Evolutionary conservation across 2,888 invertebrate genomes (phyloP), one percentile per base, ranked within the genome.

Genomic region (Lacanobia wlatinum): DNA sequence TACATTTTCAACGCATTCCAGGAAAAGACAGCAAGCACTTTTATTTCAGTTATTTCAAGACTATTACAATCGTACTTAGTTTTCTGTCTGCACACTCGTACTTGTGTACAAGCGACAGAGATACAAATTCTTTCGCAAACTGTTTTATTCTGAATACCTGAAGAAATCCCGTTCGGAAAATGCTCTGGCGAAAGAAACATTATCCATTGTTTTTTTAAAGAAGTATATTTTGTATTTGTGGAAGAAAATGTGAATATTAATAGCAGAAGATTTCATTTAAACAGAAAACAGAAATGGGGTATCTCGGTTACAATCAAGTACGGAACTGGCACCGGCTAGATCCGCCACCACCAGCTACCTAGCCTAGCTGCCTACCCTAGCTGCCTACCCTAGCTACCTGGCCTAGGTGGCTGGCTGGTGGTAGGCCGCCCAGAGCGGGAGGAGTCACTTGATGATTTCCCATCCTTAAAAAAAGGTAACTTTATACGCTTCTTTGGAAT

Each of bases 21-120:
- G 18, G 8, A 56, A 43, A 23, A 34, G 1, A 50, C 60, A 21
- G 14, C 14, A 21, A 55, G 10, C 28, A 50, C 23, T 52, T 64
- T 53, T 34, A 28, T 73, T 78, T 60, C 59, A 72, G 63, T 64
- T 74, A 74, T 74, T 62, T 46, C 71, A 62, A 78, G 38, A 58
- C 18, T 71, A 61, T 61, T 50, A 52, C 40, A 67, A 34, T 48
- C 12, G 38, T 38, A 21, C 56, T 60, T 63, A 43, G 40, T 38
- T 59, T 14, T 1, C 16, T 18, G 52, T 48, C 67, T 21, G 50
- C 60, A 74, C 74, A 80, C 80, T 75, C 67, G 55, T 80, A 74
- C 80, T 68, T 68, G 55, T 34, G 59, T 48, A 40, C 21, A 34
- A 65, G 52, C 50, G 34, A 67, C 75, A 23, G 50, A 65, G 38